phyloP scores from a whole-genome alignment of 2,797 vertebrate species.

The Anas bahamensis region DNA sequence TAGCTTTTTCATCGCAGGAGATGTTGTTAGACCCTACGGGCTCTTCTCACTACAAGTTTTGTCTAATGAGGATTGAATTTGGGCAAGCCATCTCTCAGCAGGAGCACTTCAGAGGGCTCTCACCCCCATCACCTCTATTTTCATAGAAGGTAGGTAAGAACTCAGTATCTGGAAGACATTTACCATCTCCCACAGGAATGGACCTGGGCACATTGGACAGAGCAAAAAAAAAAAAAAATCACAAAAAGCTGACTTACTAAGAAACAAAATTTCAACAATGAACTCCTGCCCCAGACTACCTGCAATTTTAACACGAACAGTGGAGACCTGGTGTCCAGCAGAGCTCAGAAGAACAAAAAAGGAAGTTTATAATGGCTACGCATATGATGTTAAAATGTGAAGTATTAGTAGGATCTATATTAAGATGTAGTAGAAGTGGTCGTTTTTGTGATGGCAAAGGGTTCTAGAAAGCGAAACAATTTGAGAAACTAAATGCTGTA shows the following conservation, averaged over 20 bases:
- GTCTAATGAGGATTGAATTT: neutral
- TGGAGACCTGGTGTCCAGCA: neutral
- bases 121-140: neutral
- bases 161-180: neutral
- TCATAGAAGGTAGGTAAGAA: neutral
- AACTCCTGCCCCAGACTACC: neutral
- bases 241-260: neutral
- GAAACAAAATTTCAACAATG: neutral
- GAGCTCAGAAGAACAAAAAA: neutral
- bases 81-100: neutral
- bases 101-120: neutral
- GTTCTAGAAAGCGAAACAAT: slow-evolving; percentile 30
- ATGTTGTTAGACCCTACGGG: neutral
- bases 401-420: neutral
- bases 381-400: neutral
- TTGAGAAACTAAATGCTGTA: slow-evolving; percentile 19
- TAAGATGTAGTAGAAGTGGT: neutral
- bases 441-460: neutral
- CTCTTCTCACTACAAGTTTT: neutral
- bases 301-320: neutral
- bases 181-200: neutral
- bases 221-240: neutral
- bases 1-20: neutral
- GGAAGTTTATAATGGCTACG: neutral
- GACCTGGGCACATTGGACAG: neutral